Conservation (phyloP, 2,797 vertebrate genomes). For the Galagoides demidoff region DNA sequence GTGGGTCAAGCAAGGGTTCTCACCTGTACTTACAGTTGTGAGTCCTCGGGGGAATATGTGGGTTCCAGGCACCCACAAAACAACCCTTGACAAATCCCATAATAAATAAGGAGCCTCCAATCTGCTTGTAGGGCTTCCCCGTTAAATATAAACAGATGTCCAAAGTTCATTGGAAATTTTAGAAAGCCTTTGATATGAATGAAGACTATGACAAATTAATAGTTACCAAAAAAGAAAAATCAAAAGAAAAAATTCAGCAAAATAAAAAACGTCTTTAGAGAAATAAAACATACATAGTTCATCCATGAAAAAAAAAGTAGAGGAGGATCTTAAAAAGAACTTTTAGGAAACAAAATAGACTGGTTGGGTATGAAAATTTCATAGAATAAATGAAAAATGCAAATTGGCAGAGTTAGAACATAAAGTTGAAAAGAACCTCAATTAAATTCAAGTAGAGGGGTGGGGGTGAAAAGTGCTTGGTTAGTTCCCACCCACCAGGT, state of each 20-base stretch:
- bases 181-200: neutral
- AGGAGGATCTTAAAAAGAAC: neutral
- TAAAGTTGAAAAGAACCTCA: neutral
- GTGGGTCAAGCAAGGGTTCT: neutral
- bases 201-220: neutral
- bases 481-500: too few species aligned
- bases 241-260: neutral
- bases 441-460: too few species aligned
- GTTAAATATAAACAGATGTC: constrained; percentile 1
- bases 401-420: neutral
- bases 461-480: too few species aligned
- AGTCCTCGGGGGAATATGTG: neutral
- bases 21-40: neutral
- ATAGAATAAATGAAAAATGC: constrained; percentile 8
- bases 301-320: neutral
- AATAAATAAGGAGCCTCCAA: neutral
- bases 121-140: neutral
- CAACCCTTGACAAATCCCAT: neutral
- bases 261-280: neutral
- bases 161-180: neutral
- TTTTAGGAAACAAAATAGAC: neutral
- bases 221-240: neutral
- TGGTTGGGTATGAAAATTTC: neutral
- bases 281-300: neutral
- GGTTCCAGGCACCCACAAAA: neutral